Conservation (phyloP, 2,888 invertebrate genomes). For the Maniola hyperantus region DNA sequence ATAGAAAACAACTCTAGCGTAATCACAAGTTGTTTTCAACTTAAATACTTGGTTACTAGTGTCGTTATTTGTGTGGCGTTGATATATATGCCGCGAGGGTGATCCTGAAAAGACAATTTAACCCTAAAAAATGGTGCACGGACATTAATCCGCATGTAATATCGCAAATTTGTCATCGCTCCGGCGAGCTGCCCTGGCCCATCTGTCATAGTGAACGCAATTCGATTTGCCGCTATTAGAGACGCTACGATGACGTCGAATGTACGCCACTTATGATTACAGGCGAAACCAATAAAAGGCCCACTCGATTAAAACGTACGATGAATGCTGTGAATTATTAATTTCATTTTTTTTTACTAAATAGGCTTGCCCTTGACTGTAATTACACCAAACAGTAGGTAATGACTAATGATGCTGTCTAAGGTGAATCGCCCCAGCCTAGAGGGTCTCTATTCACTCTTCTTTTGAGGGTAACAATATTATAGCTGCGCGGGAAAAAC, state of each 20-base stretch:
- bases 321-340: background rate
- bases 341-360: too few relatives aligned
- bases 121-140: slow-evolving; percentile 80
- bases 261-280: slow-evolving; percentile 48
- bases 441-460: too few relatives aligned
- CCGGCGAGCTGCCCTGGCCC: slow-evolving; percentile 60
- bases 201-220: slow-evolving; percentile 72
- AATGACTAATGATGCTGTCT: too few relatives aligned
- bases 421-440: too few relatives aligned
- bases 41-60: slow-evolving; percentile 39
- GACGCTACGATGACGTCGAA: slow-evolving; percentile 48
- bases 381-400: too few relatives aligned
- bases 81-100: slow-evolving; percentile 51
- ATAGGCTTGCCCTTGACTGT: too few relatives aligned
- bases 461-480: too few relatives aligned
- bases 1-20: slow-evolving; percentile 50
- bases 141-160: slow-evolving; percentile 83
- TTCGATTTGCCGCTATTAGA: slow-evolving; percentile 75
- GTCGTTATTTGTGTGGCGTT: slow-evolving; percentile 41
- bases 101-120: slow-evolving; percentile 80
- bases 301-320: background rate
- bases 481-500: too few relatives aligned
- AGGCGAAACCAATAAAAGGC: slow-evolving; percentile 32
- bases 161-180: slow-evolving; percentile 81
- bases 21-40: slow-evolving; percentile 43